Conservation (phyloP, 2,113 vertebrate species). For the Brienomyrus brachyistius region DNA sequence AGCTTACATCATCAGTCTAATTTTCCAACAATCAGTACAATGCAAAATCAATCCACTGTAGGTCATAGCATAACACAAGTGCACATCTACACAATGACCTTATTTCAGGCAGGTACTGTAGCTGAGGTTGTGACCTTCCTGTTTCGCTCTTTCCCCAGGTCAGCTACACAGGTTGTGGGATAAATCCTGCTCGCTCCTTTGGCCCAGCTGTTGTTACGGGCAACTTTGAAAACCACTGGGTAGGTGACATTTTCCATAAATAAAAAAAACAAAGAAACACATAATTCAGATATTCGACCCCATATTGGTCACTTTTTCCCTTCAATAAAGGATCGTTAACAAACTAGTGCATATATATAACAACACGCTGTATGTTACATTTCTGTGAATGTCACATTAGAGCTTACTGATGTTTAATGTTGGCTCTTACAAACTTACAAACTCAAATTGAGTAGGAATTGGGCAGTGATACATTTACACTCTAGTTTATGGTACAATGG, state of each 20-base stretch:
- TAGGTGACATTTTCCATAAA: constrained; percentile 46
- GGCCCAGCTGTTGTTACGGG: constrained; percentile 76
- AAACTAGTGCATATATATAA: not conserved
- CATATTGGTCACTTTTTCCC: not conserved
- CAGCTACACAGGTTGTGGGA: constrained; percentile 91
- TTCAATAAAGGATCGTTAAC: not conserved
- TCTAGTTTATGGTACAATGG: not conserved
- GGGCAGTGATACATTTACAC: not conserved
- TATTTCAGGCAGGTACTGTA: not conserved
- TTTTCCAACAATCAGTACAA: not conserved
- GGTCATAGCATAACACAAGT: not conserved
- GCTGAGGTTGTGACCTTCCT: not conserved
- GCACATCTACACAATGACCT: not conserved
- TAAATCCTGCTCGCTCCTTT: constrained; percentile 92
- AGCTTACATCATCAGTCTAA: not conserved
- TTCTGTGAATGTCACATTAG: not conserved
- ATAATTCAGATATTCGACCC: not conserved
- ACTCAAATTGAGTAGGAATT: not conserved
- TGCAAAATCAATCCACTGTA: not conserved
- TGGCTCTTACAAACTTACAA: not conserved
- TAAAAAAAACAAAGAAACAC: not conserved
- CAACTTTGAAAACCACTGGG: constrained; percentile 85
- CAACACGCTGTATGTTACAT: not conserved
- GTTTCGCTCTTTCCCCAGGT: constrained; percentile 61
- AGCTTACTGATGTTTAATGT: not conserved